Conservation (phyloP, 2,797 vertebrate species). For the Pangasius krempfi region DNA sequence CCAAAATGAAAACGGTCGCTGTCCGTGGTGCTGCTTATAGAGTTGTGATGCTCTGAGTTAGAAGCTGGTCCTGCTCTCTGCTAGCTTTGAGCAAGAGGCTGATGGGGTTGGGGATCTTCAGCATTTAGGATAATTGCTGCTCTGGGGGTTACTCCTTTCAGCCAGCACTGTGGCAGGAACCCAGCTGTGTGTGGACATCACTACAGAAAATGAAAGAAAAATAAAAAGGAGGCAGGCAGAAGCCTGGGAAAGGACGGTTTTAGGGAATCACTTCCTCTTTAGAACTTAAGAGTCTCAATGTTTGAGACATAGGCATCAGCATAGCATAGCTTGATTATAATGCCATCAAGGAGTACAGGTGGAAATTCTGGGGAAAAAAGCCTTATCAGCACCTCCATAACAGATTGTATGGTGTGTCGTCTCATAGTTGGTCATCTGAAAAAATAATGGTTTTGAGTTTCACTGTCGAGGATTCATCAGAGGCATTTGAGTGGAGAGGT, state of each 20-base stretch:
- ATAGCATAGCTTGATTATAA: not conserved
- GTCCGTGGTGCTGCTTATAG: constrained; percentile 45
- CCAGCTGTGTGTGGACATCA: constrained; percentile 29
- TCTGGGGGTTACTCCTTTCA: constrained; percentile 46
- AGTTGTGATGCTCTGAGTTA: constrained; percentile 14
- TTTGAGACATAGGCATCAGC: not conserved
- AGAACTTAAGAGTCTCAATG: not conserved
- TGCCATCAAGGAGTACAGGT: not conserved
- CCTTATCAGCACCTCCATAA: constrained; percentile 7
- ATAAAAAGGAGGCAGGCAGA: not conserved
- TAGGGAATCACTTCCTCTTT: not conserved
- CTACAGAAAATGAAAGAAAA: constrained; percentile 27
- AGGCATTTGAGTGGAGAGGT: not conserved
- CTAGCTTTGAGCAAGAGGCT: constrained; percentile 28
- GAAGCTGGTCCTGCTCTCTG: constrained; percentile 13
- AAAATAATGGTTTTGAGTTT: constrained; percentile 23
- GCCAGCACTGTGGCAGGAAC: not conserved
- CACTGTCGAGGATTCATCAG: not conserved
- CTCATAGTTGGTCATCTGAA: constrained; percentile 12
- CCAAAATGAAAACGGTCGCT: constrained; percentile 9
- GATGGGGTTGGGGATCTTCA: constrained; percentile 32
- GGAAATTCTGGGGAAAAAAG: not conserved
- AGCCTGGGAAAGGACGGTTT: not conserved
- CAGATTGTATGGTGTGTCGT: not conserved
- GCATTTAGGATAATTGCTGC: constrained; percentile 53